Conservation (phyloP, 2,797 vertebrate genomes). For the Neosilurus hyrtlii region DNA sequence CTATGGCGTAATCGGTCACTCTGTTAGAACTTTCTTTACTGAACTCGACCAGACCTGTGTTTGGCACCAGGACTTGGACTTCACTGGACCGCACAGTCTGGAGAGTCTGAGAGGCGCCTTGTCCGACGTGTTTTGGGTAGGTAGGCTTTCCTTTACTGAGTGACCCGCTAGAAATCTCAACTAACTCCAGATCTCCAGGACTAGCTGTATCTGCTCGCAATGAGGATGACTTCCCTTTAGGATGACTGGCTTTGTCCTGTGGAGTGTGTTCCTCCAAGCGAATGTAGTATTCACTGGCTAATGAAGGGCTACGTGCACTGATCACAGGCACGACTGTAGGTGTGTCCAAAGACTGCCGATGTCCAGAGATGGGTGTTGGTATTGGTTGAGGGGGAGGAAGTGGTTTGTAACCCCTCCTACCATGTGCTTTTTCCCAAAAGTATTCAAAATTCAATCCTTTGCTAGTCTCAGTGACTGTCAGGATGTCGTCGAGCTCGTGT, state of each 20-base stretch:
- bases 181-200: slow-evolving; percentile 74
- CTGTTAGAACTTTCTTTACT: slow-evolving; percentile 69
- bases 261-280: slow-evolving; percentile 87
- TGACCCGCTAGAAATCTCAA: slow-evolving; percentile 74
- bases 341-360: slow-evolving; percentile 83
- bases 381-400: slow-evolving; percentile 78
- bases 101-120: slow-evolving; percentile 57
- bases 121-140: slow-evolving; percentile 58
- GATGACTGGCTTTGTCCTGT: slow-evolving; percentile 74
- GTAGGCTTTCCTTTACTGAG: slow-evolving; percentile 69
- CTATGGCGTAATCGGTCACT: slow-evolving; percentile 77
- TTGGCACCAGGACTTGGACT: slow-evolving; percentile 72
- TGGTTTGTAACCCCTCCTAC: slow-evolving; percentile 81
- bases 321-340: slow-evolving; percentile 92
- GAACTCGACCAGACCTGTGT: slow-evolving; percentile 75
- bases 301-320: slow-evolving; percentile 89
- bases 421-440: slow-evolving; percentile 90
- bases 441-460: slow-evolving; percentile 93
- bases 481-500: slow-evolving; percentile 86
- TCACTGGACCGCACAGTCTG: slow-evolving; percentile 74
- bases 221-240: slow-evolving; percentile 65
- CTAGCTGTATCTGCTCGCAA: slow-evolving; percentile 59
- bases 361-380: slow-evolving; percentile 76
- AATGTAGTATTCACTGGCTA: slow-evolving; percentile 91
- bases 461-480: slow-evolving; percentile 91